phyloP scores from a whole-genome alignment of 2,797 vertebrate genomes.

The Sebastes hubbsi region DNA sequence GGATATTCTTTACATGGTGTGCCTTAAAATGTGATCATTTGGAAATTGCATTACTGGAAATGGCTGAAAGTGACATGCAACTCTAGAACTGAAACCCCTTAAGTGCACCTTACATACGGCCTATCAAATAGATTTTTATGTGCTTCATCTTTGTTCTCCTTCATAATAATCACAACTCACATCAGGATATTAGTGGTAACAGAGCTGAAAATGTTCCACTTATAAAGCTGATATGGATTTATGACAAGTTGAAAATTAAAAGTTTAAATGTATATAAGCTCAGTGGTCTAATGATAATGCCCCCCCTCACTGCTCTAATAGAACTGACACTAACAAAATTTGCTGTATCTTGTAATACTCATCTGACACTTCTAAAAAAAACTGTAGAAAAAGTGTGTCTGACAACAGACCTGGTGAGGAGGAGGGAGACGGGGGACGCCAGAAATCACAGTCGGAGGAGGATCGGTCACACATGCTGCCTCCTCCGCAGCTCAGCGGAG shows the following conservation, averaged over 20 bases:
- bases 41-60: not conserved
- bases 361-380: not conserved
- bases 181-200: not conserved
- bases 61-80: not conserved
- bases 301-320: not conserved
- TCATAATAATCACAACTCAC: not conserved
- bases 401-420: constrained; percentile 88
- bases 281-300: not conserved
- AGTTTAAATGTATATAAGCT: not conserved
- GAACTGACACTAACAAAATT: not conserved
- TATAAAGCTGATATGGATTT: not conserved
- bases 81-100: not conserved
- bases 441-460: constrained; percentile 90
- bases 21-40: not conserved
- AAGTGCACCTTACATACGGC: not conserved
- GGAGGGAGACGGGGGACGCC: constrained; percentile 97
- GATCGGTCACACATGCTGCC: constrained; percentile 87
- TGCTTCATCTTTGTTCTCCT: not conserved
- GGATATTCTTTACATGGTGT: not conserved
- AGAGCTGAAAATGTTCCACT: not conserved
- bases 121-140: not conserved
- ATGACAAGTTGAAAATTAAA: not conserved
- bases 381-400: not conserved
- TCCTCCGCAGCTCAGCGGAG: constrained; percentile 87
- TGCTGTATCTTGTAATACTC: not conserved